Percentiles rank a stretch among this genome's conserved stretches.
These are phyloP conservation scores for Eilema griseolum DNA, from an alignment of 2,888 invertebrate species.

Conservation along the genomic window DNA sequence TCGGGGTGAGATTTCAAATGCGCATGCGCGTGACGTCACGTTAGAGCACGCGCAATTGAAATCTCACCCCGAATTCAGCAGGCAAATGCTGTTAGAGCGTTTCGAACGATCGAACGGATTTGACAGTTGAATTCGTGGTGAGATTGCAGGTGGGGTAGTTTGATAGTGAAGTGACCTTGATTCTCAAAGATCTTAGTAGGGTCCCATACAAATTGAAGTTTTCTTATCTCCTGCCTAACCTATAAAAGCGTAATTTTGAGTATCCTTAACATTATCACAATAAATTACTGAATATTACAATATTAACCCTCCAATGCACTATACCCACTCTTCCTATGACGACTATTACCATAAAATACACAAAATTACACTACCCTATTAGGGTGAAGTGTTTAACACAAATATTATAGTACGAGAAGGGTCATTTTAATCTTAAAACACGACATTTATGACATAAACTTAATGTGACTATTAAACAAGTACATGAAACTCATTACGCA, in stretches of 20 bases:
- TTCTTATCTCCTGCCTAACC: too few relatives aligned
- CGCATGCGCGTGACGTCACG: too few relatives aligned
- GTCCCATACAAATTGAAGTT: too few relatives aligned
- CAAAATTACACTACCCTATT: conserved; percentile 20
- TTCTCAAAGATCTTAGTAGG: too few relatives aligned
- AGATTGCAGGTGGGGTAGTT: too few relatives aligned
- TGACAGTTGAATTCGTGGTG: too few relatives aligned
- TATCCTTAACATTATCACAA: neutral
- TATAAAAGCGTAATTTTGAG: neutral
- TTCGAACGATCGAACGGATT: too few relatives aligned
- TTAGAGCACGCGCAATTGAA: too few relatives aligned
- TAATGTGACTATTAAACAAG: conserved; percentile 41
- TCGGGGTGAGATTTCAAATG: too few relatives aligned
- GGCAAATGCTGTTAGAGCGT: too few relatives aligned
- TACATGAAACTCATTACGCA: conserved; percentile 31
- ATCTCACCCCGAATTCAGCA: too few relatives aligned
- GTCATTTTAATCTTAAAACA: conserved; percentile 25
- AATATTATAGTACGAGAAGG: conserved; percentile 25
- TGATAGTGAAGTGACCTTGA: too few relatives aligned
- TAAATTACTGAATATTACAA: neutral
- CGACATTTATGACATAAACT: conserved; percentile 34
- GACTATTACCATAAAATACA: conserved; percentile 23
- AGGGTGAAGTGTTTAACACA: conserved; percentile 18
- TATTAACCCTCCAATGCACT: neutral
- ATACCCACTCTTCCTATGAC: neutral